Evolutionary conservation across 2,888 invertebrate species (phyloP).

Genomic region (Cancer borealis): DNA sequence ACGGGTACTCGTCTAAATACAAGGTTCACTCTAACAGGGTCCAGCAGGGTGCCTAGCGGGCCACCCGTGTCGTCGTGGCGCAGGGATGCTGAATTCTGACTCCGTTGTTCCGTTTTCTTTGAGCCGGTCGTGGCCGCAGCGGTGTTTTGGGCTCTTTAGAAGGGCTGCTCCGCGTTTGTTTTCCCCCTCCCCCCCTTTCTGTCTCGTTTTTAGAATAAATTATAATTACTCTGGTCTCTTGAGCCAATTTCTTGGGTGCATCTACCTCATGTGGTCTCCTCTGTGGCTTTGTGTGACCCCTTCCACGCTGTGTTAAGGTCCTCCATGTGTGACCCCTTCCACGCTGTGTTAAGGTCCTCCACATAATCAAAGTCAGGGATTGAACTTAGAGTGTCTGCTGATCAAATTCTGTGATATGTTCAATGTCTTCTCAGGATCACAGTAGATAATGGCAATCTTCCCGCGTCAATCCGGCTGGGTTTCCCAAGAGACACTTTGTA

Average conservation of each 20-base stretch:
- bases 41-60: constrained; percentile 74
- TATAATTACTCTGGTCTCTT: constrained; percentile 75
- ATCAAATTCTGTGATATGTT: constrained; percentile 75
- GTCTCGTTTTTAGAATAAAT: constrained; percentile 66
- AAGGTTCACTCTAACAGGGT: constrained; percentile 76
- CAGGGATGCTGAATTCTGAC: constrained; percentile 32
- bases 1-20: constrained; percentile 70
- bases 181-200: neutral
- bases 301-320: constrained; percentile 74
- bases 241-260: constrained; percentile 76
- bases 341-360: constrained; percentile 74
- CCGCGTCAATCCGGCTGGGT: constrained; percentile 68
- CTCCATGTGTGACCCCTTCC: constrained; percentile 76
- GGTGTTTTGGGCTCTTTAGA: neutral
- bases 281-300: constrained; percentile 75
- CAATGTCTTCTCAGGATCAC: constrained; percentile 74
- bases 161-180: neutral
- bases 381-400: constrained; percentile 73
- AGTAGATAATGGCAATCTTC: constrained; percentile 74
- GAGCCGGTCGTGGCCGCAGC: constrained; percentile 11
- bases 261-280: constrained; percentile 75
- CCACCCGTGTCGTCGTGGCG: constrained; percentile 68
- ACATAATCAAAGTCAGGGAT: constrained; percentile 75
- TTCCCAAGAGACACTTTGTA: constrained; percentile 54
- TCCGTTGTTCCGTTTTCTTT: constrained; percentile 25